A percentile compares a stretch with the other conserved stretches of the same genome.
These are phyloP conservation scores for Theristicus caerulescens DNA, from an alignment of 2,113 vertebrate species.

Conservation along the genomic window DNA sequence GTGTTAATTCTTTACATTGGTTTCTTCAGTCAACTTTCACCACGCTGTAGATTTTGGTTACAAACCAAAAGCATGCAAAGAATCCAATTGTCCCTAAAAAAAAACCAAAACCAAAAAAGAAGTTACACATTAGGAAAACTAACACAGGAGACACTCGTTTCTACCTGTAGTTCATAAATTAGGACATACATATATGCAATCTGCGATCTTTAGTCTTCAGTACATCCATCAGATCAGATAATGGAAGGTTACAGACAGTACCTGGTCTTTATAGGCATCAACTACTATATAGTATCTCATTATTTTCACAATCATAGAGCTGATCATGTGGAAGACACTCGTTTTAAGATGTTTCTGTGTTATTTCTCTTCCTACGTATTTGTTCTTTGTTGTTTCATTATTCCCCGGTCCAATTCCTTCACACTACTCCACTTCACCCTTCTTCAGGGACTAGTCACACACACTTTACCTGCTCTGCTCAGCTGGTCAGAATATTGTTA, in stretches of 20 bases:
- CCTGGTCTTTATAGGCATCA: not conserved
- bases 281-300: not conserved
- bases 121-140: not conserved
- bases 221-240: not conserved
- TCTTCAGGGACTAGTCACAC: not conserved
- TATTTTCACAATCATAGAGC: not conserved
- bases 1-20: constrained; percentile 51
- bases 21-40: constrained; percentile 94
- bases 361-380: not conserved
- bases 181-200: not conserved
- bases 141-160: not conserved
- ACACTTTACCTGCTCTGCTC: not conserved
- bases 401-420: not conserved
- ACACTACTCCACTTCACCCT: not conserved
- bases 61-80: constrained; percentile 99
- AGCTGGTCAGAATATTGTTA: not conserved
- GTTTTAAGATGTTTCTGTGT: not conserved
- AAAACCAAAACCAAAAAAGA: not conserved
- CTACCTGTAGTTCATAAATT: not conserved
- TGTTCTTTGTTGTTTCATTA: not conserved
- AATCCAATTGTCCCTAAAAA: constrained; percentile 94
- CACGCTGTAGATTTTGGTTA: constrained; percentile 99
- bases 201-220: not conserved
- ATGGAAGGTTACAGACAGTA: not conserved
- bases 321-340: not conserved